Evolutionary conservation across 1,140 invertebrate genomes (phyloP).

Genomic region (Acromyrmex heyeri): DNA sequence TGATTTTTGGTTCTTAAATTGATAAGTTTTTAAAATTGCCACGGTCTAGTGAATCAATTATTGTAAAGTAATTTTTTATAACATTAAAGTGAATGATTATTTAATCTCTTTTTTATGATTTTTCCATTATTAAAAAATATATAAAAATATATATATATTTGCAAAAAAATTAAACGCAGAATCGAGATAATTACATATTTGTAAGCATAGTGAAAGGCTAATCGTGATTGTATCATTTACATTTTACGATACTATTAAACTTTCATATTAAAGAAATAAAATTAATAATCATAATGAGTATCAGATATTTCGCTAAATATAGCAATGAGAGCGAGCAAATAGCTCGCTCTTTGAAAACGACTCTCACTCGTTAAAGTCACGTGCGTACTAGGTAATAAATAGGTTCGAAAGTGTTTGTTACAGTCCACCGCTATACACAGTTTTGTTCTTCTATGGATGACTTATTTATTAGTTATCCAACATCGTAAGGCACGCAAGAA

Average conservation of each 20-base stretch:
- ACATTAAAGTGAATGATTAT: background rate
- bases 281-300: background rate
- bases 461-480: slow-evolving; percentile 34
- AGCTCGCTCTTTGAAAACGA: background rate
- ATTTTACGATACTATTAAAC: background rate
- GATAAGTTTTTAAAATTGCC: background rate
- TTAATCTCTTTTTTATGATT: background rate
- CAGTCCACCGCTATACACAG: background rate
- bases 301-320: background rate
- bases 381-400: background rate
- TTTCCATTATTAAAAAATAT: background rate
- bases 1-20: background rate
- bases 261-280: slow-evolving; percentile 19
- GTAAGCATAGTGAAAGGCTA: background rate
- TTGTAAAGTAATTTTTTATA: background rate
- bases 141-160: background rate
- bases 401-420: slow-evolving; percentile 20
- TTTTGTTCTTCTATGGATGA: background rate
- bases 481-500: background rate
- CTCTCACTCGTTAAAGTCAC: background rate
- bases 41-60: background rate
- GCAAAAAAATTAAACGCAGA: background rate
- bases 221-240: background rate
- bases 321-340: background rate
- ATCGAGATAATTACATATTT: background rate